Percentiles rank a stretch among this genome's conserved stretches.
Conservation (phyloP, 2,888 invertebrate genomes). For the Camponotus fellah region DNA sequence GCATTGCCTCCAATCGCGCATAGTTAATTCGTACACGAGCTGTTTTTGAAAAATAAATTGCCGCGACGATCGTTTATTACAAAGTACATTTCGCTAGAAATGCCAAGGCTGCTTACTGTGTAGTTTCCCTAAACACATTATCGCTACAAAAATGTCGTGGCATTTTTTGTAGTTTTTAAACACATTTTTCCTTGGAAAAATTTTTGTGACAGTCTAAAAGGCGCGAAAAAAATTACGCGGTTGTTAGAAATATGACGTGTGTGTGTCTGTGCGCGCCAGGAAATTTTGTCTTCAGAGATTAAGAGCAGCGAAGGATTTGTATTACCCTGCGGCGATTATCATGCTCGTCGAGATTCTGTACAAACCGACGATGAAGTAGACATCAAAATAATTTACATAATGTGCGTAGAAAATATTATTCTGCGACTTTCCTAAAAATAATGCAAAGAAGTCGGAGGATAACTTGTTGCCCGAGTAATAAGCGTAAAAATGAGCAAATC, state of each 20-base stretch:
- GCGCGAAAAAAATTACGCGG: constrained; percentile 11
- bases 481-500: constrained; percentile 33
- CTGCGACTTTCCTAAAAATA: constrained; percentile 11
- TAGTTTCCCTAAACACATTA: neutral
- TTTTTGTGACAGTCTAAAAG: neutral
- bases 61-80: neutral
- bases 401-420: constrained; percentile 33
- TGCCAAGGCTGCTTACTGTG: neutral
- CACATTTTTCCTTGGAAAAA: neutral
- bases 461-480: constrained; percentile 31
- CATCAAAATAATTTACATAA: constrained; percentile 58
- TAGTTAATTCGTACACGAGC: constrained; percentile 32
- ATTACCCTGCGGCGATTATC: constrained; percentile 59
- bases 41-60: neutral
- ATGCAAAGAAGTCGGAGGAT: neutral
- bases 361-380: constrained; percentile 55
- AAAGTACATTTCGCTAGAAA: neutral
- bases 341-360: constrained; percentile 41
- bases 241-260: constrained; percentile 25
- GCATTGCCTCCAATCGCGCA: constrained; percentile 41
- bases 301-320: constrained; percentile 64
- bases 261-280: neutral
- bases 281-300: constrained; percentile 60
- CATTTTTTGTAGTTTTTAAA: neutral
- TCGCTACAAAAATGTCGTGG: neutral